phyloP scores from a whole-genome alignment of 2,797 vertebrate species.

The Phalanger gymnotis region DNA sequence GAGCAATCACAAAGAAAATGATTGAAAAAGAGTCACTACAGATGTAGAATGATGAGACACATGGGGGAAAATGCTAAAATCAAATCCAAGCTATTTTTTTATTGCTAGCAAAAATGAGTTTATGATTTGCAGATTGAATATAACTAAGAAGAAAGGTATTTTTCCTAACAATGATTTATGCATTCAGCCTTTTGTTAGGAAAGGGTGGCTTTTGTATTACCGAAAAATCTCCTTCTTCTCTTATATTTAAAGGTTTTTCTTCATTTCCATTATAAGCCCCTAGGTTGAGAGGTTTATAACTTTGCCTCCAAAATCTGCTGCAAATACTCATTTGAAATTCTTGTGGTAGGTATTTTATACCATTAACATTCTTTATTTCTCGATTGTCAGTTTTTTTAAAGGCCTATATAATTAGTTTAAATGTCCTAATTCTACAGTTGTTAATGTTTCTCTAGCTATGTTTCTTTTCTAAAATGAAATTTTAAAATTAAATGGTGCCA shows the following conservation, averaged over 20 bases:
- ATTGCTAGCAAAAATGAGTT: slow-evolving; percentile 74
- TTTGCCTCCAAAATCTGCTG: slow-evolving; percentile 71
- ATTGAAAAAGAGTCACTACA: slow-evolving; percentile 80
- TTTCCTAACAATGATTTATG: slow-evolving; percentile 79
- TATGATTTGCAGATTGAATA: slow-evolving; percentile 79
- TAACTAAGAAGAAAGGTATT: slow-evolving; percentile 79
- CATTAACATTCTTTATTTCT: slow-evolving; percentile 60
- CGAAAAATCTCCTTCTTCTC: slow-evolving; percentile 72
- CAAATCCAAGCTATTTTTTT: slow-evolving; percentile 60
- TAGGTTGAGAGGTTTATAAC: slow-evolving; percentile 68
- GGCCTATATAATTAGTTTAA: slow-evolving; percentile 26
- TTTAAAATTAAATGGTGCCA: slow-evolving; percentile 34
- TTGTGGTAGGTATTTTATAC: slow-evolving; percentile 50
- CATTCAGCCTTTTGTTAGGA: slow-evolving; percentile 73
- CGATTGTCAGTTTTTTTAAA: slow-evolving; percentile 54
- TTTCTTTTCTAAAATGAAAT: slow-evolving; percentile 48
- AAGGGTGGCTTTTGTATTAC: slow-evolving; percentile 67
- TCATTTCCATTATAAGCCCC: slow-evolving; percentile 69
- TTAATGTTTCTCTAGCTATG: slow-evolving; percentile 36
- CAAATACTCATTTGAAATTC: slow-evolving; percentile 70
- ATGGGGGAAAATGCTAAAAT: slow-evolving; percentile 70
- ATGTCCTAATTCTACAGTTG: slow-evolving; percentile 16
- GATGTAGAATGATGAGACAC: slow-evolving; percentile 70
- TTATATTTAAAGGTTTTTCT: slow-evolving; percentile 71
- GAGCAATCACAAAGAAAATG: slow-evolving; percentile 79